Conservation (phyloP, 2,888 invertebrate genomes). For the Ptilodon capucinus region DNA sequence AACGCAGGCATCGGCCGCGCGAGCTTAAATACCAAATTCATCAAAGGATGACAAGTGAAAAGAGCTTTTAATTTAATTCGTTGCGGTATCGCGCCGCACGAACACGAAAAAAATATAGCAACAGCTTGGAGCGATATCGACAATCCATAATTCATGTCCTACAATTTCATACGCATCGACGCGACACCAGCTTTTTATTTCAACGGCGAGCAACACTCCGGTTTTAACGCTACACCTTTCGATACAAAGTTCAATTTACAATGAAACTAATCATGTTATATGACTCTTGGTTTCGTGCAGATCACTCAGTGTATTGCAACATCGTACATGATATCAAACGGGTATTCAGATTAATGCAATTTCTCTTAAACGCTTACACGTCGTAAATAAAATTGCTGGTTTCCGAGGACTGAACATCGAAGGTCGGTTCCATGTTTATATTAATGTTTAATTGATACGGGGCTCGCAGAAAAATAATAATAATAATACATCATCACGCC, state of each 20-base stretch:
- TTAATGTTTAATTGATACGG: constrained; percentile 70
- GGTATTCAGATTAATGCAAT: constrained; percentile 82
- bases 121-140: constrained; percentile 83
- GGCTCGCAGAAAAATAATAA: constrained; percentile 47
- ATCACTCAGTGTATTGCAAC: constrained; percentile 76
- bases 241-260: constrained; percentile 42
- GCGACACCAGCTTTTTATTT: constrained; percentile 48
- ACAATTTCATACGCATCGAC: constrained; percentile 78
- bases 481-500: too few relatives aligned
- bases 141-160: constrained; percentile 83
- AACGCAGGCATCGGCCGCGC: constrained; percentile 41
- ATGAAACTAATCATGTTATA: constrained; percentile 38
- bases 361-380: constrained; percentile 82
- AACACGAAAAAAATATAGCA: constrained; percentile 78
- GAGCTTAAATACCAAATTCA: constrained; percentile 76
- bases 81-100: constrained; percentile 76
- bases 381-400: constrained; percentile 81
- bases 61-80: constrained; percentile 83
- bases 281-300: constrained; percentile 35
- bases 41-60: constrained; percentile 81
- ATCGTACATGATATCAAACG: constrained; percentile 80
- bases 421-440: constrained; percentile 57
- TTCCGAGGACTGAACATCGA: constrained; percentile 58
- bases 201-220: constrained; percentile 40
- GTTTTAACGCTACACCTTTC: constrained; percentile 51